A percentile compares a stretch with the other conserved stretches of the same genome.
Evolutionary conservation across 2,888 invertebrate genomes (phyloP).

Genomic region (Erebia epiphron): DNA sequence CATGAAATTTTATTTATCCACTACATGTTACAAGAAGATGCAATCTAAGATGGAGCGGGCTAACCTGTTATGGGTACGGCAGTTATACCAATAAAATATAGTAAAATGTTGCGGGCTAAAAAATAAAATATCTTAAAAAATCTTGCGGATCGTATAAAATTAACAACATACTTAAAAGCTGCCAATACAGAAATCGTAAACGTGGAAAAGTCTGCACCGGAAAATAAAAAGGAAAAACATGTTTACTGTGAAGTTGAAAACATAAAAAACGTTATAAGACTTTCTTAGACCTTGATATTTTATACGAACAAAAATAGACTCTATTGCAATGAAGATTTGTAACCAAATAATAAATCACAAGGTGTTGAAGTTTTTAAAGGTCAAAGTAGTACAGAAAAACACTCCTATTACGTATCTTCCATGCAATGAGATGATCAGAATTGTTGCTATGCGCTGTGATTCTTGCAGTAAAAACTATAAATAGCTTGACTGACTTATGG

Average conservation of each 20-base stretch:
- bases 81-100: no score
- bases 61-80: no score
- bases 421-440: neutral
- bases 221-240: constrained; percentile 1
- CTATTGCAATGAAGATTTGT: constrained; percentile 4
- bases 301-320: neutral
- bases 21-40: no score
- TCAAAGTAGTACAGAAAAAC: constrained; percentile 49
- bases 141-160: neutral
- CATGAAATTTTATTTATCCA: no score
- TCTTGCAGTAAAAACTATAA: neutral
- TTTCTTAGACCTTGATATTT: neutral
- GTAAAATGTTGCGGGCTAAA: neutral
- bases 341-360: neutral
- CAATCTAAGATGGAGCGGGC: no score
- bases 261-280: constrained; percentile 2
- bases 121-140: neutral
- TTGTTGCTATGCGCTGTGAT: neutral
- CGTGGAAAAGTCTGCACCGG: neutral
- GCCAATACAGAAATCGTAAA: neutral
- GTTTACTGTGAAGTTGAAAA: neutral
- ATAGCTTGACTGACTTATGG: neutral
- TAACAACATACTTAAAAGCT: neutral
- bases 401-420: neutral
- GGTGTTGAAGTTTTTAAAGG: constrained; percentile 30